phyloP scores from a whole-genome alignment of 2,113 vertebrate genomes.

The Delphinus delphis region DNA sequence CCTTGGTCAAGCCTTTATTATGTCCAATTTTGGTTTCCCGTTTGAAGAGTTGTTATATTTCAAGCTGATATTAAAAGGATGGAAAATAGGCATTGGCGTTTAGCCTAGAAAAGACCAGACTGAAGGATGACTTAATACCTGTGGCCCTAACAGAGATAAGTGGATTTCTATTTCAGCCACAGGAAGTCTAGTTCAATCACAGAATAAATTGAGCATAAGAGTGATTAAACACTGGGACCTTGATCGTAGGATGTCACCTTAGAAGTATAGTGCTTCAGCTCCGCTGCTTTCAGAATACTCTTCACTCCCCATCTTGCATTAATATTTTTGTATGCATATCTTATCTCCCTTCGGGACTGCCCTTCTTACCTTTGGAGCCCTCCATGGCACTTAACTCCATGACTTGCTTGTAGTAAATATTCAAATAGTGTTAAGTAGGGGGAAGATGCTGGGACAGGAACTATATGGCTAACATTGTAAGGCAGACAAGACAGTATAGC shows the following conservation, averaged over 20 bases:
- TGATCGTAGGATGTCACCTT: not conserved
- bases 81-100: constrained; percentile 23
- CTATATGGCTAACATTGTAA: not conserved
- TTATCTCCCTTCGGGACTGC: not conserved
- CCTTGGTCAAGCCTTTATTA: constrained; percentile 21
- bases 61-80: constrained; percentile 29
- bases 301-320: not conserved
- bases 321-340: not conserved
- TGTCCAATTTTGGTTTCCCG: constrained; percentile 28
- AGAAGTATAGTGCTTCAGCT: not conserved
- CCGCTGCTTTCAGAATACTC: not conserved
- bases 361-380: not conserved
- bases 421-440: not conserved
- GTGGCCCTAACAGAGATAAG: not conserved
- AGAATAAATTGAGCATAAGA: not conserved
- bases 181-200: constrained; percentile 7
- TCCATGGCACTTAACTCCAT: not conserved
- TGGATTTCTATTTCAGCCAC: constrained; percentile 24
- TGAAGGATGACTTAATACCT: constrained; percentile 40
- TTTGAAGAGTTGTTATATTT: constrained; percentile 38
- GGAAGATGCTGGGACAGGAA: not conserved
- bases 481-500: not conserved
- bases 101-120: constrained; percentile 36
- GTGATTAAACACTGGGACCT: not conserved
- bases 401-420: not conserved